These are phyloP conservation scores for Oncorhynchus tshawytscha DNA, from an alignment of 2,113 vertebrate genomes.

Conservation along the genomic window DNA sequence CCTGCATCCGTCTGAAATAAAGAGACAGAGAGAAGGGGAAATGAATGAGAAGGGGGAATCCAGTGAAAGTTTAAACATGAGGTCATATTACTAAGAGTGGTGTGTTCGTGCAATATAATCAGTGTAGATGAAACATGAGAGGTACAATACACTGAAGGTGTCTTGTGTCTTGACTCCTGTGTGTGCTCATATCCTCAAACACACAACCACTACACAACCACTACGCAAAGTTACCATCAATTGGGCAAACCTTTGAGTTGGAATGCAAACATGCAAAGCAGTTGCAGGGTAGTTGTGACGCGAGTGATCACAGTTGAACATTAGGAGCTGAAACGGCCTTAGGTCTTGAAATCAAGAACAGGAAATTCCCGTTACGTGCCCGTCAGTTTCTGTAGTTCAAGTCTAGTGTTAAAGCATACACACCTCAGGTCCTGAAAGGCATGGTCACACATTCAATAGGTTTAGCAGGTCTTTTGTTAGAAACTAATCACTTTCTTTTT, in stretches of 20 bases:
- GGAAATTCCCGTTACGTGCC: too few species aligned
- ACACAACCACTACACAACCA: too few species aligned
- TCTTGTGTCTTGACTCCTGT: neutral
- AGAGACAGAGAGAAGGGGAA: conserved; percentile 9
- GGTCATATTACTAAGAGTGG: neutral
- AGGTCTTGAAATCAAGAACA: too few species aligned
- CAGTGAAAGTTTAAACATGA: neutral
- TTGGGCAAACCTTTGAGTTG: neutral
- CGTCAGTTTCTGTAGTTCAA: too few species aligned
- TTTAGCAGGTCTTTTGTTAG: neutral
- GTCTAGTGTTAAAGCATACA: too few species aligned
- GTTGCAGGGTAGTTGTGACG: conserved; percentile 73
- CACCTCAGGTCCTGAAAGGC: too few species aligned
- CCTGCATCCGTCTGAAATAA: conserved; percentile 71
- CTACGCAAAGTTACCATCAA: too few species aligned
- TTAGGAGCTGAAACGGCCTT: too few species aligned
- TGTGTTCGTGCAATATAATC: neutral
- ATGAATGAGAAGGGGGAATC: neutral
- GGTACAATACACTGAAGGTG: neutral
- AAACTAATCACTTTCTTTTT: neutral
- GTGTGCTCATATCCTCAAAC: neutral
- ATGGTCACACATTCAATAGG: neutral
- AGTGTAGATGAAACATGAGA: too few species aligned
- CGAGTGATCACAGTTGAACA: conserved; percentile 71
- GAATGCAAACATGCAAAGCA: neutral